Base-by-base conservation (phyloP, 2,113 vertebrate species). In the Donacobius atricapilla region DNA sequence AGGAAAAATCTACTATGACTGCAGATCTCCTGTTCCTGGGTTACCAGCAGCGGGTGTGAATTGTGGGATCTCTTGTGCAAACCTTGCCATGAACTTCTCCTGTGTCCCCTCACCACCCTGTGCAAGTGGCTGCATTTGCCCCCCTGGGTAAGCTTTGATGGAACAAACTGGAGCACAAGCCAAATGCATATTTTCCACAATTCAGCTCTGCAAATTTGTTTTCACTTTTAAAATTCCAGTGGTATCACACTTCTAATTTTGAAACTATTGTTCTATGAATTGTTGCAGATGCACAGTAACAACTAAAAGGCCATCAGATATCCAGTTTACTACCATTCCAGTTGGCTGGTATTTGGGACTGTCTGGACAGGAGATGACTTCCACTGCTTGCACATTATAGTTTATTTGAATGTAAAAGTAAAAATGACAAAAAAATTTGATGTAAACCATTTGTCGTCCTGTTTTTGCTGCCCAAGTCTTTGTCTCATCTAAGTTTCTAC, bases 41-140 rank as follows among this genome's bases (percentile, higher is more conserved):
- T 96, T 98, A 65, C 98, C 98, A 84, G 97, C 98, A 51, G 97
- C 98, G 0, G 99, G 99, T 35, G 92, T 99, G 91, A 99, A 99
- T 21, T 99, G 99, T 54, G 99, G 98, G 81, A 97, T 98, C 17
- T 99, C 99, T 16, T 99, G 99, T 97, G 98, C 98, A 2, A 99
- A 99, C 94, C 97, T 99, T 95, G 99, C 99, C 98, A 99, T 99
- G 98, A 99, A 99, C 97, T 98, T 99, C 95, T 99, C 99, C 80
- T 99, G 99, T 80, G 98, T 98, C 24, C 99, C 99, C 33, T 99
- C 98, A 61, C 99, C 99, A 66, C 99, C 98, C 8, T 99, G 99
- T 97, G 98, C 99, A 91, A 98, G 99, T 53, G 99, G 99, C 94
- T 99, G 99, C 83, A 96, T 99, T 95, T 99, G 99, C 51, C 98